These are phyloP conservation scores for Nothura maculosa DNA, from an alignment of 2,797 vertebrate species.

Conservation along the genomic window DNA sequence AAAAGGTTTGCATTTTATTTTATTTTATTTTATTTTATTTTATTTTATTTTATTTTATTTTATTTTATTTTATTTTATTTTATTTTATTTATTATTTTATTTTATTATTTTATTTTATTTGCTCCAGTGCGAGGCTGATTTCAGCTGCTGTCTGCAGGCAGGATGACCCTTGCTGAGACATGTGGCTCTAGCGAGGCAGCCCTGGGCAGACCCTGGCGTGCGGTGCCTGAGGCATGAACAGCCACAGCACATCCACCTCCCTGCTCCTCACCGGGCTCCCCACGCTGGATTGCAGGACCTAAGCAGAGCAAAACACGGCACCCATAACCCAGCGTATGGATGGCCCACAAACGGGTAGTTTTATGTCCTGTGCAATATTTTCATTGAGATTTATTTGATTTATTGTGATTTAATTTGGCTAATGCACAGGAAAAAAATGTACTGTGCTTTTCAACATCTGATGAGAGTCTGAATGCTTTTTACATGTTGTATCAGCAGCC, in stretches of 20 bases:
- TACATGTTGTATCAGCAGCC: constrained; percentile 54
- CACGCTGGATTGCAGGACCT: constrained; percentile 11
- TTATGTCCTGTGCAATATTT: constrained; percentile 72
- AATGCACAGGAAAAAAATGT: constrained; percentile 45
- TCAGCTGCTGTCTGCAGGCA: constrained; percentile 40
- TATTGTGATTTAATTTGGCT: constrained; percentile 78
- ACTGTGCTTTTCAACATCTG: constrained; percentile 44
- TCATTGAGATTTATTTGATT: constrained; percentile 74
- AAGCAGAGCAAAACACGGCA: constrained; percentile 13
- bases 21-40: background rate
- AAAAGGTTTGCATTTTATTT: background rate
- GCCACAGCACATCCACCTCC: constrained; percentile 42
- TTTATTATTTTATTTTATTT: background rate
- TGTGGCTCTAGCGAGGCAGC: background rate
- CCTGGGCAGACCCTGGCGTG: constrained; percentile 40
- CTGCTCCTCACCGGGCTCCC: background rate
- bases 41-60: background rate
- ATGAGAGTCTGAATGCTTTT: constrained; percentile 44
- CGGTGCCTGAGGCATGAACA: constrained; percentile 31
- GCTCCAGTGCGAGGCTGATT: background rate
- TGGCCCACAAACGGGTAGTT: constrained; percentile 49
- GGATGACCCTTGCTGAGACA: constrained; percentile 21
- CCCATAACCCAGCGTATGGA: constrained; percentile 68
- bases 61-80: background rate
- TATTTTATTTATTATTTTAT: background rate